These are phyloP conservation scores for Parascotia fuliginaria DNA, from an alignment of 2,888 invertebrate species.

Conservation along the genomic window DNA sequence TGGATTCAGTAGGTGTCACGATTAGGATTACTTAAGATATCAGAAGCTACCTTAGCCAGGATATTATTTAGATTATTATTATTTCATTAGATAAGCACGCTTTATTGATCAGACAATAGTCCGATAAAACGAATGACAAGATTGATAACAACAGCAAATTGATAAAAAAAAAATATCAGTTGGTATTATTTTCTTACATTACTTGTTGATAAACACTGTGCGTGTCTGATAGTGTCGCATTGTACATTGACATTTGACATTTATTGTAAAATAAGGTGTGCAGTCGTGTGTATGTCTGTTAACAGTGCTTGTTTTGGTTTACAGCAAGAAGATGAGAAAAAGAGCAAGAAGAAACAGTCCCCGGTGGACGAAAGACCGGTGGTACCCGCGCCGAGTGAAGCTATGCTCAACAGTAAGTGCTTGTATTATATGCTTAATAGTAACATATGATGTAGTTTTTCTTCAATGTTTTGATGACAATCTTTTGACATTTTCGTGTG, in stretches of 20 bases:
- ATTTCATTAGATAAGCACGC: conserved; percentile 46
- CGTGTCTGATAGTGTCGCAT: conserved; percentile 32
- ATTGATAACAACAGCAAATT: conserved; percentile 69
- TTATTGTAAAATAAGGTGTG: conserved; percentile 27
- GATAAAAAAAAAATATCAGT: conserved; percentile 63
- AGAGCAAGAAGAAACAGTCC: conserved; percentile 78
- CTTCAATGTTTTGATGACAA: too few species aligned
- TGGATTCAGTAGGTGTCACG: conserved; percentile 31
- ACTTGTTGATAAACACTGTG: conserved; percentile 51
- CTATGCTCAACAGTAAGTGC: conserved; percentile 81
- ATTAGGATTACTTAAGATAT: conserved; percentile 1
- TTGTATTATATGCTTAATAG: not conserved
- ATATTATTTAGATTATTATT: conserved; percentile 35
- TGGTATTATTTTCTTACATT: conserved; percentile 47
- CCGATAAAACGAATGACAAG: conserved; percentile 69
- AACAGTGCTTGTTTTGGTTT: conserved; percentile 57
- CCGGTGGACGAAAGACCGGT: conserved; percentile 78
- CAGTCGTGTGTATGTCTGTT: conserved; percentile 67
- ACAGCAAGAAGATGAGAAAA: conserved; percentile 82
- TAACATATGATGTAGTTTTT: too few species aligned
- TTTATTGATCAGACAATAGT: conserved; percentile 71
- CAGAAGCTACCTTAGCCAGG: not conserved
- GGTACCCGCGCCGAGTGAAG: conserved; percentile 82
- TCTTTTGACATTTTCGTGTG: not conserved
- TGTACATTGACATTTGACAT: conserved; percentile 19